A percentile compares a stretch with the other conserved stretches of the same genome.
These are phyloP conservation scores for Phragmatobia fuliginosa DNA, from an alignment of 2,888 invertebrate genomes.

Conservation along the genomic window DNA sequence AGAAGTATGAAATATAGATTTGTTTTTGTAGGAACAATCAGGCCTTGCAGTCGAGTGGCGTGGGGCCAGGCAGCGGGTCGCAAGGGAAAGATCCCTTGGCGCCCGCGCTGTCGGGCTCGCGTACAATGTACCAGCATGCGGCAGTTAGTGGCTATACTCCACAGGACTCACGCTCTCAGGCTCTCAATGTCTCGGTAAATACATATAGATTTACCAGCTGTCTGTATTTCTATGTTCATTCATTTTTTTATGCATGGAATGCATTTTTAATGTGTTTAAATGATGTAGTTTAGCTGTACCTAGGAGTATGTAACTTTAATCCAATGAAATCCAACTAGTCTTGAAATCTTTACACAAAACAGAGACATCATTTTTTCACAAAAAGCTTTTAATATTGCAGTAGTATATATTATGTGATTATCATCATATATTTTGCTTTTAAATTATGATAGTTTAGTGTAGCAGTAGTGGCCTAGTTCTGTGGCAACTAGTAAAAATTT, in stretches of 20 bases:
- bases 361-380: no score
- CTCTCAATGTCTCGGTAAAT: conserved; percentile 79
- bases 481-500: not conserved
- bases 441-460: not conserved
- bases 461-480: not conserved
- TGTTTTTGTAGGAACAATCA: conserved; percentile 77
- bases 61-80: conserved; percentile 70
- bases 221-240: not conserved
- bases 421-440: not conserved
- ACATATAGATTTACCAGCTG: not conserved
- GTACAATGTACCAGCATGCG: conserved; percentile 79
- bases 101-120: conserved; percentile 72
- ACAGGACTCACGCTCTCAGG: conserved; percentile 76
- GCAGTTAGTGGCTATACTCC: conserved; percentile 79
- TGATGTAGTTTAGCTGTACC: not conserved
- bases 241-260: not conserved
- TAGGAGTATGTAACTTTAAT: not conserved
- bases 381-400: not conserved
- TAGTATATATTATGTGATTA: no score
- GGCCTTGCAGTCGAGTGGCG: conserved; percentile 70
- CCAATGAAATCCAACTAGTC: not conserved
- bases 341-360: not conserved
- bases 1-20: conserved; percentile 19
- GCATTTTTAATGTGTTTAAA: not conserved
- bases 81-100: conserved; percentile 83